Evolutionary conservation across 2,797 vertebrate genomes (phyloP), one percentile per base, ranked within the genome.

Genomic region (Poecilia picta): DNA sequence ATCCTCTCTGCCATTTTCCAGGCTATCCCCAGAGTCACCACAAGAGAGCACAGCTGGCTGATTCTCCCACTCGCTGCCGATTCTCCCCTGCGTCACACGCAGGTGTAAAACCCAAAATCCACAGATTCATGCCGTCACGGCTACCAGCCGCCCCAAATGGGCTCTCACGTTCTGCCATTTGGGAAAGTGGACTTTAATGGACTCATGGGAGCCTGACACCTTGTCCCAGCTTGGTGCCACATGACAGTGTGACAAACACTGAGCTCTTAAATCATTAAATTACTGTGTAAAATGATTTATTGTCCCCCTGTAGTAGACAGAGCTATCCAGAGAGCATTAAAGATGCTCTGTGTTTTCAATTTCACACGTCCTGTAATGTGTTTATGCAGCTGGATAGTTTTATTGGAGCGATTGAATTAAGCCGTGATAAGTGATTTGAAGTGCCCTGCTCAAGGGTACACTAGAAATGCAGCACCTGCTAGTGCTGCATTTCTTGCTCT

Each of bases 351-450:
- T 90, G 90, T 89, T 95, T 93, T 89, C 92, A 90, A 95, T 95
- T 95, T 95, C 94, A 95, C 95, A 93, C 95, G 85, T 93, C 94
- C 91, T 91, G 86, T 94, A 94, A 95, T 93, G 91, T 96, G 95
- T 96, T 96, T 95, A 95, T 95, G 95, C 96, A 96, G 96, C 96
- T 96, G 95, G 93, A 95, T 95, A 93, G 93, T 94, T 96, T 96
- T 96, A 96, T 95, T 95, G 92, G 88, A 86, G 87, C 94, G 94
- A 92, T 91, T 94, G 90, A 94, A 94, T 92, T 88, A 94, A 93
- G 92, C 91, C 87, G 90, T 92, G 94, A 95, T 95, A 94, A 94
- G 93, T 93, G 91, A 94, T 88, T 86, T 88, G 85, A 92, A 88
- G 91, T 85, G 85, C 91, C 85, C 82, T 68, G 89, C 93, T 92